Conservation (phyloP, 1,140 invertebrate species). For the Drosophila lowei region DNA sequence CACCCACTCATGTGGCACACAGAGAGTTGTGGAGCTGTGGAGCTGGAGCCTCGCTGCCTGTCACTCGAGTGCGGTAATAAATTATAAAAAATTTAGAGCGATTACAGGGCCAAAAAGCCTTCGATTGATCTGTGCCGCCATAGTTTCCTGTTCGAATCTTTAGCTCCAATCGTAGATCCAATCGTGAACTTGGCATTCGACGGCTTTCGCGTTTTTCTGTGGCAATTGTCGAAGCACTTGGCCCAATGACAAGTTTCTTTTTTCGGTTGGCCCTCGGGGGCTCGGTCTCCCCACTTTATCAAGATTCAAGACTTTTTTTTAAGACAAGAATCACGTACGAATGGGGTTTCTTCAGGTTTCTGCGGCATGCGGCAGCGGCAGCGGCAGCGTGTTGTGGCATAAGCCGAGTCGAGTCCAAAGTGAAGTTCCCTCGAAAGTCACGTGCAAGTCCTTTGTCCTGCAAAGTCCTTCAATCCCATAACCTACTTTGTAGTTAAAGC, state of each 20-base stretch:
- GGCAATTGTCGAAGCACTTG: slow-evolving; percentile 33
- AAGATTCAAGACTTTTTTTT: slow-evolving; percentile 40
- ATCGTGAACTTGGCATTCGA: slow-evolving; percentile 33
- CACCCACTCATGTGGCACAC: slow-evolving; percentile 34
- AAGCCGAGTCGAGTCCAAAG: slow-evolving; percentile 38
- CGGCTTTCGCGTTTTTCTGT: not conserved
- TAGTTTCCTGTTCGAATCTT: slow-evolving; percentile 64
- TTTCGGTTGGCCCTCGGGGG: slow-evolving; percentile 18
- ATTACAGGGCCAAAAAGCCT: slow-evolving; percentile 53
- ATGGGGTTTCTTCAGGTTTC: not conserved
- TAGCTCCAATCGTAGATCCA: slow-evolving; percentile 1
- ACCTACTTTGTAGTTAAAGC: slow-evolving; percentile 13
- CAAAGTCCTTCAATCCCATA: slow-evolving; percentile 5
- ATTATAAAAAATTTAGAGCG: slow-evolving; percentile 70
- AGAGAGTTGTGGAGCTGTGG: too few relatives aligned
- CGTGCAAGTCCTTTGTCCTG: slow-evolving; percentile 40
- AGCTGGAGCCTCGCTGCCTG: slow-evolving; percentile 34
- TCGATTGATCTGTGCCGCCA: slow-evolving; percentile 69
- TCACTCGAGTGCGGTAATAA: slow-evolving; percentile 63
- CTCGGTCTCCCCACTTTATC: slow-evolving; percentile 22
- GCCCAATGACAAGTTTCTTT: slow-evolving; percentile 59
- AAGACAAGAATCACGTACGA: slow-evolving; percentile 65
- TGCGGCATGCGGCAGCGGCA: too few relatives aligned
- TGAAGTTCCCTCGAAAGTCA: slow-evolving; percentile 45
- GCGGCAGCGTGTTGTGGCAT: slow-evolving; percentile 45